A percentile compares a stretch with the other conserved stretches of the same genome.
Evolutionary conservation across 2,888 invertebrate genomes (phyloP).

Genomic region (Xanthia icteritia): DNA sequence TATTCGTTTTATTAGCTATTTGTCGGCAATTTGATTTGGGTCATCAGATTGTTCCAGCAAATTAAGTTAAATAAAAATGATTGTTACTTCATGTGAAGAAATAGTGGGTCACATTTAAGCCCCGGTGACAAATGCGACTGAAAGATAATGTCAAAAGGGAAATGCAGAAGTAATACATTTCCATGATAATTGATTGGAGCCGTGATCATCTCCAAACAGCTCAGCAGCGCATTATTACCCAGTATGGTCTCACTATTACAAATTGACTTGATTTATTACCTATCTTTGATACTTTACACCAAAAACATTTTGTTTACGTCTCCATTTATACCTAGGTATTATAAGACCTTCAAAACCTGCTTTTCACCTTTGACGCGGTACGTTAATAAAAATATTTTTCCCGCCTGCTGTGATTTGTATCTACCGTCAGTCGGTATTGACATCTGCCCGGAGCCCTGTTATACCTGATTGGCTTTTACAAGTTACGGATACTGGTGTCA

Average conservation of each 20-base stretch:
- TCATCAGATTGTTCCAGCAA: conserved; percentile 44
- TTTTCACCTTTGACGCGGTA: conserved; percentile 55
- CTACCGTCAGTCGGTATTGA: conserved; percentile 79
- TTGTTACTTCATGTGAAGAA: not conserved
- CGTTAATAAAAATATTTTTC: conserved; percentile 78
- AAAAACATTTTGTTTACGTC: not conserved
- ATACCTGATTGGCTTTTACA: conserved; percentile 84
- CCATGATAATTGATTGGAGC: too few relatives aligned
- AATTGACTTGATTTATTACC: too few relatives aligned
- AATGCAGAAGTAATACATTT: not conserved
- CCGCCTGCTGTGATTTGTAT: conserved; percentile 75
- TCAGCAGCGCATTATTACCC: too few relatives aligned
- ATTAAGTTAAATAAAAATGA: conserved; percentile 30
- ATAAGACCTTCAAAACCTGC: conserved; percentile 11
- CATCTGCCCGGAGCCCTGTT: conserved; percentile 77
- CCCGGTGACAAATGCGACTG: not conserved
- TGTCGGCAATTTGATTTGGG: conserved; percentile 49
- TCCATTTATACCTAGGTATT: not conserved
- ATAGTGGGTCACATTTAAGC: not conserved
- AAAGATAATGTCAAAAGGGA: not conserved
- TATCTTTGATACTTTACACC: too few relatives aligned
- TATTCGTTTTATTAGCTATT: conserved; percentile 45
- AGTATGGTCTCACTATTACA: too few relatives aligned
- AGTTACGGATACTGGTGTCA: conserved; percentile 79
- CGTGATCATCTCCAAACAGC: not conserved